Percentiles rank a stretch among this genome's conserved stretches.
Conservation (phyloP, 2,797 vertebrate species). For the Pangasius larnaudii region DNA sequence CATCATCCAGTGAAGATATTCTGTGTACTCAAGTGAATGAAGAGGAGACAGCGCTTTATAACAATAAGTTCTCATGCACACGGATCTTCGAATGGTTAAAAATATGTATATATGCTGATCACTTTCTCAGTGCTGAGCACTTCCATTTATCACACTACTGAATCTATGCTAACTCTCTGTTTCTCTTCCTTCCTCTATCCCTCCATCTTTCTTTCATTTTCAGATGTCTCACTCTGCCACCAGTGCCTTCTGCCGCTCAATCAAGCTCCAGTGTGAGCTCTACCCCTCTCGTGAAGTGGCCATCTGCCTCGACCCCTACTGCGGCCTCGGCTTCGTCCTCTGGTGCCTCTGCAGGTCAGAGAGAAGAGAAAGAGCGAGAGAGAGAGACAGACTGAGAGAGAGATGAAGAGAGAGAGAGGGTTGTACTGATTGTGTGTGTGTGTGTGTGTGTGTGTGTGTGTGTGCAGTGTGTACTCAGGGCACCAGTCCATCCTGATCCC, state of each 20-base stretch:
- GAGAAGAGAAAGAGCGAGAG: conserved; percentile 47
- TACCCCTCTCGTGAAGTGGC: conserved; percentile 98
- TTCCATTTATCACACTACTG: background rate
- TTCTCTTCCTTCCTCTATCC: background rate
- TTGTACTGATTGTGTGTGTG: conserved; percentile 28
- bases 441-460: conserved; percentile 32
- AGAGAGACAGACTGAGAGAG: background rate
- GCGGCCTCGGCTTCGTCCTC: conserved; percentile 97
- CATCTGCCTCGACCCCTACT: conserved; percentile 98
- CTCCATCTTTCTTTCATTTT: conserved; percentile 29
- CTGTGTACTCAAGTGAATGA: background rate
- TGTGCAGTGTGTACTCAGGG: conserved; percentile 92
- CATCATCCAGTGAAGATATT: background rate
- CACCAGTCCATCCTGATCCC: conserved; percentile 99
- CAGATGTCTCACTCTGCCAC: conserved; percentile 90
- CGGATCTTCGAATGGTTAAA: background rate
- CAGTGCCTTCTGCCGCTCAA: conserved; percentile 97
- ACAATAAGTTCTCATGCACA: background rate
- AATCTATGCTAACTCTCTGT: background rate
- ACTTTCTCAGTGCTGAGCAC: background rate
- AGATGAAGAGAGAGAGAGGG: background rate
- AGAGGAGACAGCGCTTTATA: background rate
- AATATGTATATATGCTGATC: background rate
- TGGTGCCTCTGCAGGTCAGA: conserved; percentile 98
- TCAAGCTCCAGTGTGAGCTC: conserved; percentile 99